Percentiles rank a stretch among this genome's conserved stretches.
Conservation (phyloP, 2,797 vertebrate species). For the Alosa sapidissima region DNA sequence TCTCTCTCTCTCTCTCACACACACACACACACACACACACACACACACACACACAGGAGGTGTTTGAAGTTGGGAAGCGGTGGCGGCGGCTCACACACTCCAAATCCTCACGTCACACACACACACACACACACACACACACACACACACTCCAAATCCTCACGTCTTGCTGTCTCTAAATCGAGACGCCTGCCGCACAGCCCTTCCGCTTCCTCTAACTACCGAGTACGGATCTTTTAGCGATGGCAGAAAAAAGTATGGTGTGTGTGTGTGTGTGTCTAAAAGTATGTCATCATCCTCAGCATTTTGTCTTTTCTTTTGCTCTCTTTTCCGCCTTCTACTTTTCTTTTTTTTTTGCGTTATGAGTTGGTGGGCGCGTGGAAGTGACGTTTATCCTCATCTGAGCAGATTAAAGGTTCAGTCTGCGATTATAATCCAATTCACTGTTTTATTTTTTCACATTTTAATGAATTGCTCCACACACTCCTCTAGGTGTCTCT, state of each 20-base stretch:
- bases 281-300: not conserved
- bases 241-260: too few relatives aligned
- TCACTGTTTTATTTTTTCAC: not conserved
- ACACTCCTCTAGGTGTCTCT: not conserved
- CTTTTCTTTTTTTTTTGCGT: not conserved
- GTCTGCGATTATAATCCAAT: not conserved
- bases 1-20: too few relatives aligned
- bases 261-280: too few relatives aligned
- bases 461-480: not conserved
- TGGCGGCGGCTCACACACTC: not conserved
- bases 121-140: too few relatives aligned
- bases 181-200: not conserved
- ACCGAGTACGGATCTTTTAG: not conserved
- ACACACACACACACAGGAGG: too few relatives aligned
- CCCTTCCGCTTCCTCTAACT: constrained; percentile 8
- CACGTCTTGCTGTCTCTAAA: constrained; percentile 11
- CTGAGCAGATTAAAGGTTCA: not conserved
- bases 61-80: constrained; percentile 40
- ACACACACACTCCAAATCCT: too few relatives aligned
- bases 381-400: not conserved
- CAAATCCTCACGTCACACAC: constrained; percentile 1
- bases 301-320: not conserved
- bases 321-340: not conserved
- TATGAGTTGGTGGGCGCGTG: not conserved
- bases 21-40: too few relatives aligned